Base-by-base conservation (phyloP, 2,797 vertebrate genomes). In the Poecilia velifera region DNA sequence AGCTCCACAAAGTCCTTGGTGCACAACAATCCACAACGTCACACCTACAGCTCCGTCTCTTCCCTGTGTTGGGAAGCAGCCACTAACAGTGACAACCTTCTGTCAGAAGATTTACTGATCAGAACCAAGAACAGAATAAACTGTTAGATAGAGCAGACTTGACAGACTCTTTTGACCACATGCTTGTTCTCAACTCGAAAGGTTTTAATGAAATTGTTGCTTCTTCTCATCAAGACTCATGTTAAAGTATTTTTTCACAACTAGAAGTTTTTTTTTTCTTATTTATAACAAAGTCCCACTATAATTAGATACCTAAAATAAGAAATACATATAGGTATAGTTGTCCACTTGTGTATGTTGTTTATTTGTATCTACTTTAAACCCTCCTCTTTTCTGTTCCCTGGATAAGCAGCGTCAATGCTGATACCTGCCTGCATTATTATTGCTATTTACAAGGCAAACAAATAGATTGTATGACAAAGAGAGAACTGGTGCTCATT, bases 391-490 rank as follows among this genome's bases (percentile, higher is more conserved):
- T 39, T 47, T 57, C 41, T 13, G 8, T 62, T 78, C 34, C 47
- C 53, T 76, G 43, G 12, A 74, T 57, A 7, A 51, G 6, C 74
- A 22, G 22, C 6, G 22, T 31, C 39, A 34, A 43, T 74, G 84
- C 72, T 10, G 80, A 20, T 14, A 74, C 8, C 10, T 34, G 18
- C 72, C 47, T 45, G 72, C 71, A 34, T 36, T 64, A 36, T 18
- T 72, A 6, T 14, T 25, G 70, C 53, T n/a, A 70, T 77, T 73
- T 57, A 68, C n/a, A 4, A 43, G 64, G 49, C 36, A 73, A 77
- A 78, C 6, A 75, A 14, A 79, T 43, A n/a, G 31, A 64, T 70
- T 20, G 49, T 18, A 57, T 70, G n/a, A 51, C 25, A 51, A 75
- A 57, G 14, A n/a, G 4, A 62, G 46, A 41, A 45, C 36, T 80